These are phyloP conservation scores for Maylandia zebra DNA, from an alignment of 2,113 vertebrate species.

Conservation along the genomic window DNA sequence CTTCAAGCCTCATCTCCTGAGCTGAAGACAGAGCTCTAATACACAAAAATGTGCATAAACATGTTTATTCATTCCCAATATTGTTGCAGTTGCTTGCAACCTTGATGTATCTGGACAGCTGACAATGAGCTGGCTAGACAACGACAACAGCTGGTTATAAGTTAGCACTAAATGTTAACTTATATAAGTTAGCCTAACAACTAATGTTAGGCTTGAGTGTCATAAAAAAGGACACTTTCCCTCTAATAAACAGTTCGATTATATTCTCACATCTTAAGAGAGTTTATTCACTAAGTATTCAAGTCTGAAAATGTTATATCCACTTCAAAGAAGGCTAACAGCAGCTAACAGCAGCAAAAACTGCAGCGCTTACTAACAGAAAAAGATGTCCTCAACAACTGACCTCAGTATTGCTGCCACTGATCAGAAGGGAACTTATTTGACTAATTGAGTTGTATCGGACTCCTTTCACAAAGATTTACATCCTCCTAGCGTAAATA, in stretches of 20 bases:
- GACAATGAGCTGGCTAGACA: background rate
- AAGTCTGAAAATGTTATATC: background rate
- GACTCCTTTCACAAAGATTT: background rate
- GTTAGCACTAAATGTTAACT: background rate
- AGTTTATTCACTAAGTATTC: background rate
- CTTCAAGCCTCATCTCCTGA: background rate
- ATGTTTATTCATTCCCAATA: background rate
- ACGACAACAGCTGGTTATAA: background rate
- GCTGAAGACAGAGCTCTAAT: background rate
- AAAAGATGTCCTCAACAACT: background rate
- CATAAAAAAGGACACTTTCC: background rate
- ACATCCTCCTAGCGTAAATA: background rate
- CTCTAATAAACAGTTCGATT: background rate
- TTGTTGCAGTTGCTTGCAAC: background rate
- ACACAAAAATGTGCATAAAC: background rate
- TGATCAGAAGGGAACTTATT: background rate
- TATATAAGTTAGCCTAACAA: background rate
- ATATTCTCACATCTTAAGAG: background rate
- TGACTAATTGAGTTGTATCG: background rate
- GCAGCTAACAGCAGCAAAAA: background rate
- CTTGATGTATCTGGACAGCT: background rate
- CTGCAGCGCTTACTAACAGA: background rate
- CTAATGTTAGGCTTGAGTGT: background rate
- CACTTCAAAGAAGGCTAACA: background rate
- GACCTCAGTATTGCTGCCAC: background rate